Evolutionary conservation across 2,888 invertebrate genomes (phyloP).

Genomic region (Dynastes maya): DNA sequence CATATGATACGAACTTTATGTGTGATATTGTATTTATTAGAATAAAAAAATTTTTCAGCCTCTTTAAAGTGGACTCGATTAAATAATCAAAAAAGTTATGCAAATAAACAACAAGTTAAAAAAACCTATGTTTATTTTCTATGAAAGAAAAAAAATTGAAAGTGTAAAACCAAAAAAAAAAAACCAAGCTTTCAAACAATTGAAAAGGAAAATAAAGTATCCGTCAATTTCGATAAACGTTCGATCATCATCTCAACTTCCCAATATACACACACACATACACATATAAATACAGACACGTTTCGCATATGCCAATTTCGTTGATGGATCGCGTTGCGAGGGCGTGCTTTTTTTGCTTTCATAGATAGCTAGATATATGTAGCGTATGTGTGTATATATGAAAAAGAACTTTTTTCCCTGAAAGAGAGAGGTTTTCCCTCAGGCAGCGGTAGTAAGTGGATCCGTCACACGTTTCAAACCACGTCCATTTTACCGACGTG

Average conservation of each 20-base stretch:
- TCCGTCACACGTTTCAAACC: conserved; percentile 37
- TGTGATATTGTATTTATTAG: too few species aligned
- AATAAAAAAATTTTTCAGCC: too few species aligned
- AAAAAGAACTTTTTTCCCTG: conserved; percentile 23
- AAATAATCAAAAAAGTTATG: too few species aligned
- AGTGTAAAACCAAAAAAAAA: too few species aligned
- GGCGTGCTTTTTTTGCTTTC: conserved; percentile 12
- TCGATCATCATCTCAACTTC: conserved; percentile 37
- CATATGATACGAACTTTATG: too few species aligned
- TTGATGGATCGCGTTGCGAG: conserved; percentile 33
- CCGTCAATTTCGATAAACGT: conserved; percentile 42
- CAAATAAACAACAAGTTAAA: too few species aligned
- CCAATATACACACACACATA: conserved; percentile 1
- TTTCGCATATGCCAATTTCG: conserved; percentile 32
- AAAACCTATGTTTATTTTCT: too few species aligned
- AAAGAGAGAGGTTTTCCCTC: conserved; percentile 34
- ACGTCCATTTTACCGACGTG: conserved; percentile 13
- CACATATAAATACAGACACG: not conserved
- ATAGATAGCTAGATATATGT: conserved; percentile 20
- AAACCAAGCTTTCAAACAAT: not conserved
- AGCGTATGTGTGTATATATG: conserved; percentile 13
- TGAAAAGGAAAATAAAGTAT: conserved; percentile 27
- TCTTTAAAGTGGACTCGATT: too few species aligned
- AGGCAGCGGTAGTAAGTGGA: conserved; percentile 44
- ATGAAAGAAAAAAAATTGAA: too few species aligned